Evolutionary conservation across 2,888 invertebrate species (phyloP), one percentile per base, ranked within the genome.

Genomic region (Euplexia lucipara): DNA sequence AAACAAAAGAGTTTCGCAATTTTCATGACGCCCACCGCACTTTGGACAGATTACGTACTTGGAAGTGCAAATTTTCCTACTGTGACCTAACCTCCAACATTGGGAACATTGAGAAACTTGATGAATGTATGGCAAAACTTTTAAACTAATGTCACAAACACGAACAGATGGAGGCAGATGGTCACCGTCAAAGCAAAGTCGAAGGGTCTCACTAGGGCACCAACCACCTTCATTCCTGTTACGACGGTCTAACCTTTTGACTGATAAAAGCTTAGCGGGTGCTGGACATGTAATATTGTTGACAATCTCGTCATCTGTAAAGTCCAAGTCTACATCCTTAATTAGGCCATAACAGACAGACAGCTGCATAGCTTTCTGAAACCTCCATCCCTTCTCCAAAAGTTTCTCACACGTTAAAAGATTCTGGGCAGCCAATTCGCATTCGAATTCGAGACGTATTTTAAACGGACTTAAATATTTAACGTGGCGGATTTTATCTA

Each of bases 341-440:
- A 65, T 65, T 1, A 59, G 20, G 5, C 65, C 58, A 53, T 59
- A 65, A 7, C 42, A 65, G 9, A 65, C 14, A 16, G 34, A 45
- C 1, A 35, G 16, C 16, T 45, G 3, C 26, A 26, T 26, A 26
- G 26, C 26, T 5, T 26, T 26, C 26, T 26, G 26, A 26, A 26
- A 3, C 26, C 26, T 26, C 26, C 26, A 26, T 26, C 26, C 26
- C 5, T 26, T 26, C 5, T 26, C 26, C 26, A 41, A 16, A 49
- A 53, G 30, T 0, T 20, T 37, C 20, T 47, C 26, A 8, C 53
- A 53, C 14, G 2, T 18, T 8, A 39, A n/a, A 12, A 56, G 44
- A 10, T n/a, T 57, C 16, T 45, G 20, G 6, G 45, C 34, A 45
- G 45, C 56, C 8, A 12, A n/a, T 47, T 57, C 56, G 2, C 16